Evolutionary conservation across 2,888 invertebrate species (phyloP).

Genomic region (Athalia rosae): DNA sequence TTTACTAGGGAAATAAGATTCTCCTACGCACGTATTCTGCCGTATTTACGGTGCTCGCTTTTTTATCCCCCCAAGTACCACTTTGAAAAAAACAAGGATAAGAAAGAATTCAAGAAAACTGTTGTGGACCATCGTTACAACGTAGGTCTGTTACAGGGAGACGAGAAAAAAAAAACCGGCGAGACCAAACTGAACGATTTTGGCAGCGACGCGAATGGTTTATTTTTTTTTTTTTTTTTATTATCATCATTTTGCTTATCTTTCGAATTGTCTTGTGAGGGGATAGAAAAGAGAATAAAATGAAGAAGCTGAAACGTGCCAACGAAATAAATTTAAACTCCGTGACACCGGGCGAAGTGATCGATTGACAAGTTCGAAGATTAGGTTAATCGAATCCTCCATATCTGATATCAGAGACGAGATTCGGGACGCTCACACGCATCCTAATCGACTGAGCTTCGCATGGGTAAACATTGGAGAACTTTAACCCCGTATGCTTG

Average conservation of each 20-base stretch:
- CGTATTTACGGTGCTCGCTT: constrained; percentile 14
- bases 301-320: constrained; percentile 11
- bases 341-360: constrained; percentile 22
- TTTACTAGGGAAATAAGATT: neutral
- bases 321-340: constrained; percentile 17
- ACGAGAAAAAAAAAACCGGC: too few species aligned
- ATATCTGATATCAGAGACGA: neutral
- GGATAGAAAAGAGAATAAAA: neutral
- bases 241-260: too few species aligned
- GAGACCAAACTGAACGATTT: too few species aligned
- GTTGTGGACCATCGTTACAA: neutral
- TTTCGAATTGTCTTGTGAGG: too few species aligned
- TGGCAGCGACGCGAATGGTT: too few species aligned
- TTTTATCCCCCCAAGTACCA: constrained; percentile 11
- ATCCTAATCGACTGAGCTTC: neutral
- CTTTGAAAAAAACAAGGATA: neutral
- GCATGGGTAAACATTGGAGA: constrained; percentile 5
- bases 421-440: constrained; percentile 18
- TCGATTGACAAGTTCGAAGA: constrained; percentile 27
- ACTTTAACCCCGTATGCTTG: neutral
- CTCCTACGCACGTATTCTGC: constrained; percentile 2
- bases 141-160: too few species aligned
- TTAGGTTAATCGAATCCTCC: constrained; percentile 15
- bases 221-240: too few species aligned
- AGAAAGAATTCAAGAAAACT: neutral